phyloP scores from a whole-genome alignment of 2,888 invertebrate genomes.

The Laothoe populi region DNA sequence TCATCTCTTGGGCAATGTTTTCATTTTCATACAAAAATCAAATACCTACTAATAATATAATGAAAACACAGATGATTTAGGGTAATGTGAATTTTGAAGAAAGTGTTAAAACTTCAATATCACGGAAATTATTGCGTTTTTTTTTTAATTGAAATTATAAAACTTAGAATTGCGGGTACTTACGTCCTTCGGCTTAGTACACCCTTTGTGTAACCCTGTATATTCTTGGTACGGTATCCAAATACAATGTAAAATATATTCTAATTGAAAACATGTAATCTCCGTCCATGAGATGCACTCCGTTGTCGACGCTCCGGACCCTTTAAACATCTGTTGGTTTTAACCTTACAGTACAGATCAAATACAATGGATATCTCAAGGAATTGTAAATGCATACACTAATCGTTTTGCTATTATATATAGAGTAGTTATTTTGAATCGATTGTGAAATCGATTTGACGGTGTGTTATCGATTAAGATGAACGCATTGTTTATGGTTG shows the following conservation, averaged over 20 bases:
- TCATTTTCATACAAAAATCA: too few species aligned
- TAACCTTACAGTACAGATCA: slow-evolving; percentile 24
- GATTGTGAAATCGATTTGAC: slow-evolving; percentile 43
- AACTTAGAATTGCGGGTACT: too few species aligned
- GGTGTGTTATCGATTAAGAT: slow-evolving; percentile 25
- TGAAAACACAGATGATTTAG: too few species aligned
- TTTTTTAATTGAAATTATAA: too few species aligned
- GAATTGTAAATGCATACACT: slow-evolving; percentile 37
- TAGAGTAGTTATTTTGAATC: slow-evolving; percentile 32
- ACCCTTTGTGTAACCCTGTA: too few species aligned
- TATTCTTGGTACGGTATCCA: background rate
- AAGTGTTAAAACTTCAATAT: too few species aligned
- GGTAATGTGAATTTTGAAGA: too few species aligned
- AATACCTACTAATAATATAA: too few species aligned
- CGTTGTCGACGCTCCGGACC: slow-evolving; percentile 36
- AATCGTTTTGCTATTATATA: slow-evolving; percentile 46
- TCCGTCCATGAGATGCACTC: slow-evolving; percentile 73
- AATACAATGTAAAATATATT: slow-evolving; percentile 24
- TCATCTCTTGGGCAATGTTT: too few species aligned
- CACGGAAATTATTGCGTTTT: too few species aligned
- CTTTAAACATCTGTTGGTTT: slow-evolving; percentile 28
- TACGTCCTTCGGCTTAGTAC: too few species aligned
- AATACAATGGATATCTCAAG: slow-evolving; percentile 30
- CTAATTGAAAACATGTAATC: slow-evolving; percentile 46
- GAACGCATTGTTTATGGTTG: background rate